Base-by-base conservation (phyloP, 2,888 invertebrate species). In the Euzophera pinguis region DNA sequence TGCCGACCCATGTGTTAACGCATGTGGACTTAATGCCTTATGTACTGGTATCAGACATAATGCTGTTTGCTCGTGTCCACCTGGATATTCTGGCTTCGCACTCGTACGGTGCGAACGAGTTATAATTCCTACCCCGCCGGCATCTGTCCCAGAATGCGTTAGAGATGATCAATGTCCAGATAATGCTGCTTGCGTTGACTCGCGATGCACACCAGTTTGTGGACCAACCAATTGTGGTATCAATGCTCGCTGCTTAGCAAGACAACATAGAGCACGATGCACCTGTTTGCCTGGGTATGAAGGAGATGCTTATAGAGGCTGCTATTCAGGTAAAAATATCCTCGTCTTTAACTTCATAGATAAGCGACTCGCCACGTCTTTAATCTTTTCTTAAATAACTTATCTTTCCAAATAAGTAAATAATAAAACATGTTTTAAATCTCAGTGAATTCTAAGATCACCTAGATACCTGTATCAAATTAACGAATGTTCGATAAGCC, bases 21-120 rank as follows among this genome's bases (percentile, higher is more conserved):
- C 95, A 16, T 97, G 97, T 69, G 97, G 97, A 37, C 73, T 96
- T 1, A 97, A 97, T 75, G 95, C 97, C 1, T 90, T 97, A 32
- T 98, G 98, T 68, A 94, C 94, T 61, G 94, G 84, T 14, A 75
- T 91, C 3, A 75, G 90, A 60, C 97, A 97, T 76, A 93, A 94
- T 58, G 94, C 97, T 0, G 90, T 96, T 10, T 98, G 98, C 72
- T 94, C 94, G 0, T 98, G 97, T 75, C 96, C 97, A 17, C 67
- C 61, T 37, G 95, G 94, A 50, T 97, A 94, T 73, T 92, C 92
- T 38, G 97, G 98, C 41, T 93, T 95, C 53, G 93, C 97, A 0
- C 93, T 94, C 67, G 93, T 95, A 6, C 93, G 95, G 58, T 97
- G 97, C 67, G 90, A 91, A 58, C 83, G 81, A 17, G 67, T 82